phyloP scores from a whole-genome alignment of 2,113 vertebrate genomes.

The Rhinoderma darwinii region DNA sequence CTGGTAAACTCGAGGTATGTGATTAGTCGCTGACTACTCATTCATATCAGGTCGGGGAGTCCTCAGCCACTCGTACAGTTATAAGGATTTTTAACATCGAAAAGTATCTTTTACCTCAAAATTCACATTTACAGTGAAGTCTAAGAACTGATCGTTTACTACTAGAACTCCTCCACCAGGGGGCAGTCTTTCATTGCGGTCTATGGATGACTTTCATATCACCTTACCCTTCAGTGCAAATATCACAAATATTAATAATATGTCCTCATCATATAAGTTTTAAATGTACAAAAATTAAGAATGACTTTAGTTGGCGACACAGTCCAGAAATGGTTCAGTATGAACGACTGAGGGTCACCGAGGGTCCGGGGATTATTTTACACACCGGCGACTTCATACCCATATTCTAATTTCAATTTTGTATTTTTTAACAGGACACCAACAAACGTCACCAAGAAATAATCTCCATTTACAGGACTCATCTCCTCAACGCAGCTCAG shows the following conservation, averaged over 20 bases:
- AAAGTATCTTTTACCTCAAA: no score
- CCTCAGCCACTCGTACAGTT: no score
- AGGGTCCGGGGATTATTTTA: not conserved
- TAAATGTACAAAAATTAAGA: not conserved
- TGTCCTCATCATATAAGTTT: not conserved
- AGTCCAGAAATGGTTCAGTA: no score
- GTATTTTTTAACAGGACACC: conserved; percentile 63
- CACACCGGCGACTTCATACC: not conserved
- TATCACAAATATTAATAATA: not conserved
- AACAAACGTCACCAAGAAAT: conserved; percentile 71
- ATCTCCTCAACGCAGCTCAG: conserved; percentile 72
- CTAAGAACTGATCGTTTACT: not conserved
- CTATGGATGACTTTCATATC: not conserved
- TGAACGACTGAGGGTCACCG: no score
- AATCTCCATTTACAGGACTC: conserved; percentile 70
- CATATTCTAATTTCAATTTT: no score
- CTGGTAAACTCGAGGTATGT: conserved; percentile 68
- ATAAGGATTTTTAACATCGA: no score
- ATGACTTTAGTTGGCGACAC: not conserved
- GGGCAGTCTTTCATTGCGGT: not conserved
- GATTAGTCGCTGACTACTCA: not conserved
- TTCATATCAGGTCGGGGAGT: not conserved
- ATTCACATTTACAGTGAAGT: no score
- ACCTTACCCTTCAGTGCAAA: not conserved
- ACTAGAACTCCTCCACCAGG: not conserved